These are phyloP conservation scores for Clytia hemisphaerica DNA, from an alignment of 30 jellyfish, hydroid and myxozoan genomes.

Conservation along the genomic window DNA sequence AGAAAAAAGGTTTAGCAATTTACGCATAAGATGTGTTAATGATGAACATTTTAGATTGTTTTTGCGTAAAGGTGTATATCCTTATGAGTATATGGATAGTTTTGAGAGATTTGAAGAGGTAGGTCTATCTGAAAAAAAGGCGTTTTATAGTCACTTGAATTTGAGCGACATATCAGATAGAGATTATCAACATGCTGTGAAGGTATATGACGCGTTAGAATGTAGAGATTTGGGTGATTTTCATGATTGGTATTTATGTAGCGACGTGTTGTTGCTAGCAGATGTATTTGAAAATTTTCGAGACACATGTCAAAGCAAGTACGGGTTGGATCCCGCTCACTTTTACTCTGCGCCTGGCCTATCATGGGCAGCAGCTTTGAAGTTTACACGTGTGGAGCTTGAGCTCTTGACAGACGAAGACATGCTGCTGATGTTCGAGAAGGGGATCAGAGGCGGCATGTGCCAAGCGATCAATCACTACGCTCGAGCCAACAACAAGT, in stretches of 20 bases:
- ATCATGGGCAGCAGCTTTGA: constrained; percentile 28
- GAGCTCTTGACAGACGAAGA: constrained; percentile 6
- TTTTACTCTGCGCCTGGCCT: constrained; percentile 51
- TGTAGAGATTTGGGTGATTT: constrained; percentile 3
- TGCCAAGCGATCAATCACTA: background rate
- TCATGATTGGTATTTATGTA: background rate
- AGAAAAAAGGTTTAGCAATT: no score
- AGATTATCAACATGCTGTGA: background rate
- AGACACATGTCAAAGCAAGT: background rate
- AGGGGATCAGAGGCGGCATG: constrained; percentile 22
- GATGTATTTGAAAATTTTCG: constrained; percentile 41
- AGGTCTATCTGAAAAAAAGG: no score
- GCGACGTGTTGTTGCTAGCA: constrained; percentile 32
- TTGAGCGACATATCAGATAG: no score
- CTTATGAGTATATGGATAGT: no score
- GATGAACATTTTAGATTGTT: no score
- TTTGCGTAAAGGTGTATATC: no score
- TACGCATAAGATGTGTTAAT: no score
- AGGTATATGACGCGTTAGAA: background rate
- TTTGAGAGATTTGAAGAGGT: no score
- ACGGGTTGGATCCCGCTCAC: constrained; percentile 39
- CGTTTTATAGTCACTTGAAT: no score
- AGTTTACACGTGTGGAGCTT: background rate
- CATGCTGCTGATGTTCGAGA: constrained; percentile 4
- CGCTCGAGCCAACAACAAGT: background rate